A percentile compares a stretch with the other conserved stretches of the same genome.
phyloP scores from a whole-genome alignment of 2,888 invertebrate species.

The Deroplatys truncata region DNA sequence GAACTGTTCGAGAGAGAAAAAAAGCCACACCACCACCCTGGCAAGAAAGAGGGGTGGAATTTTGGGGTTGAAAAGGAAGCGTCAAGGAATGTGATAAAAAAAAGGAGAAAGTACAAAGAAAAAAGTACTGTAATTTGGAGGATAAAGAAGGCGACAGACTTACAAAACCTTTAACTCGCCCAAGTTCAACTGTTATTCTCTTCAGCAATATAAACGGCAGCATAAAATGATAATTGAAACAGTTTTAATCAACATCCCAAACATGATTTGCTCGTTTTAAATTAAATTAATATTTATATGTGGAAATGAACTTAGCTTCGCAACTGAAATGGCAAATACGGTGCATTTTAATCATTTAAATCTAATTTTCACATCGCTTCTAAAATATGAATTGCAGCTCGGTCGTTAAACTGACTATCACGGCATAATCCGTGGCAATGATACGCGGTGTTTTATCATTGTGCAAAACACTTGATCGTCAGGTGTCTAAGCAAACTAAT shows the following conservation, averaged over 20 bases:
- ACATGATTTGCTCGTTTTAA: neutral
- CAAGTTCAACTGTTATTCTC: too few species aligned
- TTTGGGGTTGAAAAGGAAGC: neutral
- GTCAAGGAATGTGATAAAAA: neutral
- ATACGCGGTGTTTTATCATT: too few species aligned
- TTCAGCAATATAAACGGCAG: too few species aligned
- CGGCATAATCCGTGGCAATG: neutral
- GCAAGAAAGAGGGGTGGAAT: neutral
- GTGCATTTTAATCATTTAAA: neutral
- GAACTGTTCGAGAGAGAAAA: neutral
- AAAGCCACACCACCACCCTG: neutral
- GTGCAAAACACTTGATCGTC: neutral
- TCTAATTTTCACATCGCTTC: neutral
- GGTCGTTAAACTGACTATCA: neutral
- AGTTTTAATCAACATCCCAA: neutral
- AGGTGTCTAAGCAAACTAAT: too few species aligned
- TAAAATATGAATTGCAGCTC: neutral
- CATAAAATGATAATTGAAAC: neutral
- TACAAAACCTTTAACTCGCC: too few species aligned
- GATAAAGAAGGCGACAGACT: too few species aligned
- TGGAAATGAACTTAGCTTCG: neutral
- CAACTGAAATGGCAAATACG: neutral
- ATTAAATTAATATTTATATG: neutral
- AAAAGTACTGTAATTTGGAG: neutral
- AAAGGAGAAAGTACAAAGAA: neutral